phyloP scores from a whole-genome alignment of 1,140 invertebrate genomes.

The Leptinotarsa defecta region DNA sequence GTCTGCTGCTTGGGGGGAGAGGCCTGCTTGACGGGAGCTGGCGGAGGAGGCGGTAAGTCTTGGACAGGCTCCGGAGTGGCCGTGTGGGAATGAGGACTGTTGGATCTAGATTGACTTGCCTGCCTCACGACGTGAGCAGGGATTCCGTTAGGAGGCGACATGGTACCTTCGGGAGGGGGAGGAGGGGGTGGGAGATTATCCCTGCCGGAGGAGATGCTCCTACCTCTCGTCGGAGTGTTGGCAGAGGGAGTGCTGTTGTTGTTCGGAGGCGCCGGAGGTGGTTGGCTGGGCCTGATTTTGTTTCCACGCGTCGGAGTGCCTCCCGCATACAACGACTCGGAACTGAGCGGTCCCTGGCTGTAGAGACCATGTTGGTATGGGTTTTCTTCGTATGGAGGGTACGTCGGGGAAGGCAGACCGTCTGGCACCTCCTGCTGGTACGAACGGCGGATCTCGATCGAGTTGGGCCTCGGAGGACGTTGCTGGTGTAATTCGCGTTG shows the following conservation, averaged over 20 bases:
- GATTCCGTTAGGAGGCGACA: conserved; percentile 59
- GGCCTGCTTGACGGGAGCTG: conserved; percentile 51
- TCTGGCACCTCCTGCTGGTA: conserved; percentile 68
- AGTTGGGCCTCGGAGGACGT: conserved; percentile 73
- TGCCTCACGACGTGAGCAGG: conserved; percentile 58
- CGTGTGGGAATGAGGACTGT: conserved; percentile 53
- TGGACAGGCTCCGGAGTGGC: conserved; percentile 49
- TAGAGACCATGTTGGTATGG: conserved; percentile 53
- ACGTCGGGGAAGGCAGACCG: conserved; percentile 55
- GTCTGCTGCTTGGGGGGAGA: conserved; percentile 57
- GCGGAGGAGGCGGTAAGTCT: conserved; percentile 65
- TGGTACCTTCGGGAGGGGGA: conserved; percentile 71
- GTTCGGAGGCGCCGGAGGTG: conserved; percentile 83
- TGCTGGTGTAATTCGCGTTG: conserved; percentile 40
- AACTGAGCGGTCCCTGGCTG: conserved; percentile 50
- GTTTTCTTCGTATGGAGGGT: conserved; percentile 54
- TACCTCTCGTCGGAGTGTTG: conserved; percentile 71
- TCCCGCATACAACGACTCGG: conserved; percentile 57
- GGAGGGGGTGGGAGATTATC: conserved; percentile 83
- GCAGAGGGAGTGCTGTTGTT: conserved; percentile 73
- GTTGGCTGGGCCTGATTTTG: conserved; percentile 77
- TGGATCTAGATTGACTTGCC: conserved; percentile 49
- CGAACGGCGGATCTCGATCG: conserved; percentile 73
- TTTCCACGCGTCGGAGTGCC: conserved; percentile 62
- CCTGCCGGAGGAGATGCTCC: conserved; percentile 68